Evolutionary conservation across 2,113 vertebrate species (phyloP).

Genomic region (Diadophis punctatus): DNA sequence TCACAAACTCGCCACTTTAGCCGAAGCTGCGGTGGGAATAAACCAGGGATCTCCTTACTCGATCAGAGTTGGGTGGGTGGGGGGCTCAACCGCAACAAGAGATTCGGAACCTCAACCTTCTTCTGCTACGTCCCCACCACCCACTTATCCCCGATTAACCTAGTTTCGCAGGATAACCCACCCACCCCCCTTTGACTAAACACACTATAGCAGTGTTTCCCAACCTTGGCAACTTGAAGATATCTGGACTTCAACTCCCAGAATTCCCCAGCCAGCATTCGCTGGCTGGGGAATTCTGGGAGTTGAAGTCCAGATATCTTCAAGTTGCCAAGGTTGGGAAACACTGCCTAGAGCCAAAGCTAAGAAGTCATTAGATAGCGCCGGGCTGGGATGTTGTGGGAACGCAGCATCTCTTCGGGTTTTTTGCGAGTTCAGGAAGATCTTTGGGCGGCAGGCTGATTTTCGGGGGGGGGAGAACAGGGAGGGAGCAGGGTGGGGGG

Average conservation of each 20-base stretch:
- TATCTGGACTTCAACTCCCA: too few species aligned
- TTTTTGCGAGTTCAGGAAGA: neutral
- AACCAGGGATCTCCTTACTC: neutral
- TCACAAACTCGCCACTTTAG: neutral
- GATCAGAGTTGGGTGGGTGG: neutral
- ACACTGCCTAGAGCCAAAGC: neutral
- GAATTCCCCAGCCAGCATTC: too few species aligned
- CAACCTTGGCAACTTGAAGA: too few species aligned
- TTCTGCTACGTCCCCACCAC: neutral
- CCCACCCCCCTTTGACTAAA: too few species aligned
- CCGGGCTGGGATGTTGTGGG: neutral
- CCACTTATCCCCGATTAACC: neutral
- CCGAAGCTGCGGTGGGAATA: neutral
- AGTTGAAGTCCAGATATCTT: too few species aligned
- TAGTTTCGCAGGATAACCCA: too few species aligned
- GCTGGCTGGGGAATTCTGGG: too few species aligned
- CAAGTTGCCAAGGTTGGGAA: too few species aligned
- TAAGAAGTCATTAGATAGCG: neutral
- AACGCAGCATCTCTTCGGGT: neutral
- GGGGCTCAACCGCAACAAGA: neutral
- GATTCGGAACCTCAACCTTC: neutral
- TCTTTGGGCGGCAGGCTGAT: neutral
- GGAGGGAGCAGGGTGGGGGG: too few species aligned
- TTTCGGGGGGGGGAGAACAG: neutral
- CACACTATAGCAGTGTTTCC: too few species aligned